These are phyloP conservation scores for Heliconius congener DNA, from an alignment of 1,140 invertebrate genomes.

Conservation along the genomic window DNA sequence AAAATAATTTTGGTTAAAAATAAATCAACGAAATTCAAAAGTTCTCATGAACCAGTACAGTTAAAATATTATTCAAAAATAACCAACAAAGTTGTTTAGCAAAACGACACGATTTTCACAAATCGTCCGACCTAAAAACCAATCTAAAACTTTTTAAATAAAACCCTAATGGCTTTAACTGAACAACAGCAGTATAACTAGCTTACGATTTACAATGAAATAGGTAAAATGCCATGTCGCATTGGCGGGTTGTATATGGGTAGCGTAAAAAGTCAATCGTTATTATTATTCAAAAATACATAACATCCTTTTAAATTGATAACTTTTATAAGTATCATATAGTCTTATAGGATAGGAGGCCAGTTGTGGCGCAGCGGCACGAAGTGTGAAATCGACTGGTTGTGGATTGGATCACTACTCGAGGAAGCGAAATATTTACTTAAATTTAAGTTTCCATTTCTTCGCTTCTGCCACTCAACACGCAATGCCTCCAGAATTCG, in stretches of 20 bases:
- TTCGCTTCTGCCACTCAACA: too few species aligned
- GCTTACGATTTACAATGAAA: not conserved
- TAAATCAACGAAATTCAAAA: not conserved
- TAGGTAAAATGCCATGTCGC: not conserved
- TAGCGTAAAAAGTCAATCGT: not conserved
- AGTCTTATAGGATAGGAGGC: too few species aligned
- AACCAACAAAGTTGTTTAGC: not conserved
- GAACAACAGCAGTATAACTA: not conserved
- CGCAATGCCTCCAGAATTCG: too few species aligned
- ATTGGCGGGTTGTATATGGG: not conserved
- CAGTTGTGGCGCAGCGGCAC: too few species aligned
- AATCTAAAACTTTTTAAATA: not conserved
- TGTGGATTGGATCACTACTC: too few species aligned
- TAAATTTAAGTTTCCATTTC: too few species aligned
- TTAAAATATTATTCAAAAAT: not conserved
- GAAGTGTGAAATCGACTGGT: too few species aligned
- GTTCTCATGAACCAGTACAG: not conserved
- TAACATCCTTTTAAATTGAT: too few species aligned
- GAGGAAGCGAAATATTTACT: too few species aligned
- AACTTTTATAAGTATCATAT: too few species aligned
- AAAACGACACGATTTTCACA: not conserved
- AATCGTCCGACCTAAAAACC: not conserved
- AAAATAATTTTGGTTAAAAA: not conserved
- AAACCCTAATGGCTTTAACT: constrained; percentile 3
- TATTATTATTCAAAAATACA: not conserved